Percentiles rank a stretch among this genome's conserved stretches.
These are phyloP conservation scores for Phthorimaea operculella DNA, from an alignment of 1,140 invertebrate species.

Conservation along the genomic window DNA sequence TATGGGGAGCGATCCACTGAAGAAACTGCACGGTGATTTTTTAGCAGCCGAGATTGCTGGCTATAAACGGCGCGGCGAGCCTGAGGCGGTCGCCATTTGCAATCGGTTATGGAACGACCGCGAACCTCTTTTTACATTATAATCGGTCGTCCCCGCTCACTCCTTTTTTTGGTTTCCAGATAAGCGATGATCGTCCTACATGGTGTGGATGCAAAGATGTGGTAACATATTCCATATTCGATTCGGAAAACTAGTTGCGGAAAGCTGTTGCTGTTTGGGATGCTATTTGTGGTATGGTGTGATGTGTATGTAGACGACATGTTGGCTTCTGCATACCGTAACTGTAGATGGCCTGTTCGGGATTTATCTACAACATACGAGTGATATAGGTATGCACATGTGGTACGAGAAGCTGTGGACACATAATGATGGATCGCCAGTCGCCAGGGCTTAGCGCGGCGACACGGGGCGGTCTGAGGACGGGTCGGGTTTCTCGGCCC, in stretches of 20 bases:
- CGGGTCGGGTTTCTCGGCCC: conserved; percentile 37
- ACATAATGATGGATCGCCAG: conserved; percentile 12
- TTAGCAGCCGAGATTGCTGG: conserved; percentile 57
- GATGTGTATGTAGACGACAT: no score
- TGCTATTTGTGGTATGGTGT: no score
- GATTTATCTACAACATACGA: no score
- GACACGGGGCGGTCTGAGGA: conserved; percentile 20
- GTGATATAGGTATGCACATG: no score
- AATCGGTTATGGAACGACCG: conserved; percentile 62
- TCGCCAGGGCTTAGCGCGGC: conserved; percentile 11
- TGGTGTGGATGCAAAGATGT: conserved; percentile 22
- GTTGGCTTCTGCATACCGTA: no score
- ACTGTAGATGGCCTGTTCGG: no score
- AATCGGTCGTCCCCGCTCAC: conserved; percentile 52
- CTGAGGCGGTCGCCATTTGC: conserved; percentile 61
- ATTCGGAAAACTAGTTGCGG: conserved; percentile 1
- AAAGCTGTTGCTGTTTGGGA: background rate
- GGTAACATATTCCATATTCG: background rate
- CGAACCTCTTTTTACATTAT: conserved; percentile 64
- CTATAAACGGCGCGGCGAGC: conserved; percentile 55
- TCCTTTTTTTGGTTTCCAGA: conserved; percentile 39
- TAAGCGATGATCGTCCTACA: conserved; percentile 44
- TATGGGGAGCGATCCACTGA: conserved; percentile 38
- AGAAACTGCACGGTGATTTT: conserved; percentile 57
- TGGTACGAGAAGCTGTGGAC: background rate